Evolutionary conservation across 2,888 invertebrate genomes (phyloP), one percentile per base, ranked within the genome.

Genomic region (Campoplex capitator): DNA sequence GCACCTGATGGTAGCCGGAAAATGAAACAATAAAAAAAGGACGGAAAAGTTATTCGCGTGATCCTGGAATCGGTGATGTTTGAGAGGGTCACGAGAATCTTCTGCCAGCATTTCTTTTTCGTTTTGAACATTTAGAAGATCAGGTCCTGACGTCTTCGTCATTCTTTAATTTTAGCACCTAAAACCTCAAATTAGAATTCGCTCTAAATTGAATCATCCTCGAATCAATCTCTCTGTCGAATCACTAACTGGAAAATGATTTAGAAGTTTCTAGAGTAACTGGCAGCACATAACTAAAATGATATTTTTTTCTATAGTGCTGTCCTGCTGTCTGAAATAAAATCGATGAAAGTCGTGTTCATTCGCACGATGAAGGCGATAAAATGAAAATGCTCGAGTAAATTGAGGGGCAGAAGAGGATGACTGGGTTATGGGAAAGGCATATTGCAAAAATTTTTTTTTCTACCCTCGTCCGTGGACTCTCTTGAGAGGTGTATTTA

Each of bases 381-480:
- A 45, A 81, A 73, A 81, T 81, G 32, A 81, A 81, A 81, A 81
- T 81, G 23, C 73, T 62, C 51, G 13, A 73, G 73, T 56, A 73
- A 74, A 81, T 81, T 81, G 65, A 51, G 65, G 73, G 62, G 62
- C 23, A 65, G 38, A 62, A 51, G 54, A 18, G 58, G 32, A 62
- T 58, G 56, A 16, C 51, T 78, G 28, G 79, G 70, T 79, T 79
- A 62, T 79, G 35, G 35, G 32, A 16, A 32, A 73, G 73, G 73
- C 48, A 81, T 74, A 81, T 81, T 81, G 80, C 48, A 70, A 62
- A 71, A 62, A 62, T 54, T 32, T 77, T 77, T 78, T 78, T 78
- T 78, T 54, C 70, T 65, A 74, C 65, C 67, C 70, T 48, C 62
- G 42, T 73, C 65, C 45, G 65, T 38, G 78, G 38, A 74, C 23